A percentile compares a stretch with the other conserved stretches of the same genome.
Evolutionary conservation across 2,888 invertebrate genomes (phyloP).

Genomic region (Phymatocera aterrima): DNA sequence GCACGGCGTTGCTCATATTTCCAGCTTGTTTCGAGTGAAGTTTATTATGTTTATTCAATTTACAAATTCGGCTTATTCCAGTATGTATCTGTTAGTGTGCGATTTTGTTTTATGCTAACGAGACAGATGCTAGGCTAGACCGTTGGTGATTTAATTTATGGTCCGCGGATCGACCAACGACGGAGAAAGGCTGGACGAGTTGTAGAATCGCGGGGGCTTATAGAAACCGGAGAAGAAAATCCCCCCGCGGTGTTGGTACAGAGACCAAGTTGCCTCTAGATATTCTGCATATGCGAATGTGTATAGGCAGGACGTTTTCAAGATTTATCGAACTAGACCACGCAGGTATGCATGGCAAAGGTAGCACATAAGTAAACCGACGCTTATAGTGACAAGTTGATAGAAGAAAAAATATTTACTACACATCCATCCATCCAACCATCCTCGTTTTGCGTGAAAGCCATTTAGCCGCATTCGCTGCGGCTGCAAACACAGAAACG

Average conservation of each 20-base stretch:
- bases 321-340: constrained; percentile 26
- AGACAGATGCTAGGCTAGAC: constrained; percentile 6
- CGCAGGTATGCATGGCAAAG: neutral
- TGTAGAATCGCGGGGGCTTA: constrained; percentile 36
- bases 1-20: too few species aligned
- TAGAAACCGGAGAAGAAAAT: constrained; percentile 37
- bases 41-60: neutral
- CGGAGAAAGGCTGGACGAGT: constrained; percentile 41
- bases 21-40: neutral
- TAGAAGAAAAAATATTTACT: constrained; percentile 5
- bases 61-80: neutral
- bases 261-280: constrained; percentile 25
- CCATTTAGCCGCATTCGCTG: constrained; percentile 8
- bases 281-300: neutral
- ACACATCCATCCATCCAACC: too few species aligned
- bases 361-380: constrained; percentile 3
- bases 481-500: neutral
- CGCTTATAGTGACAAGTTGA: constrained; percentile 20
- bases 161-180: neutral
- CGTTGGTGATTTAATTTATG: constrained; percentile 24
- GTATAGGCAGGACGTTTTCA: constrained; percentile 14
- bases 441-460: constrained; percentile 21
- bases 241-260: neutral
- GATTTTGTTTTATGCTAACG: constrained; percentile 10
- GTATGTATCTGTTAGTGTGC: neutral